Conservation (phyloP, 2,113 vertebrate species). For the Oenanthe melanoleuca region DNA sequence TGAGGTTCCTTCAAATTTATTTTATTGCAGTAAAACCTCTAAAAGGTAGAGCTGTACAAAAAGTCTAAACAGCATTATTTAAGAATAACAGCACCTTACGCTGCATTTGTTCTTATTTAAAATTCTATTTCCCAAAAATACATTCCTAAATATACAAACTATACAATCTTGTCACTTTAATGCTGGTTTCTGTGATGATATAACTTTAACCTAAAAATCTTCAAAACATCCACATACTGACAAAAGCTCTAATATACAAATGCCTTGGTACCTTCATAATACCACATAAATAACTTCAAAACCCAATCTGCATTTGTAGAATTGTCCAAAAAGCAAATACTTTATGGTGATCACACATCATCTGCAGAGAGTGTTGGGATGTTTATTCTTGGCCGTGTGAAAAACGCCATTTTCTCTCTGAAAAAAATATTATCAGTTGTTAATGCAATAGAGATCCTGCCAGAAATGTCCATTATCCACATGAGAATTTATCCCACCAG, state of each 20-base stretch:
- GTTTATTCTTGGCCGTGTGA: slow-evolving; percentile 89
- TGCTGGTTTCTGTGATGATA: slow-evolving; percentile 79
- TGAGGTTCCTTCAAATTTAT: slow-evolving; percentile 55
- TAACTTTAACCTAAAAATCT: slow-evolving; percentile 68
- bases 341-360: slow-evolving; percentile 84
- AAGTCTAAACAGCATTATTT: slow-evolving; percentile 70
- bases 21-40: slow-evolving; percentile 80
- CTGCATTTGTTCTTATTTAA: slow-evolving; percentile 77
- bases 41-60: slow-evolving; percentile 81
- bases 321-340: slow-evolving; percentile 74
- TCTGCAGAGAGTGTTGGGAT: slow-evolving; percentile 90
- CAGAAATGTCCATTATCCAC: background rate
- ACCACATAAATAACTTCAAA: slow-evolving; percentile 79
- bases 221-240: slow-evolving; percentile 63
- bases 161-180: slow-evolving; percentile 81
- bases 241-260: slow-evolving; percentile 63
- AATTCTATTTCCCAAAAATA: slow-evolving; percentile 82
- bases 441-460: background rate
- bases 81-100: slow-evolving; percentile 73
- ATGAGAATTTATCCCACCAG: background rate
- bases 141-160: slow-evolving; percentile 88
- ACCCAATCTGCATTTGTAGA: slow-evolving; percentile 57
- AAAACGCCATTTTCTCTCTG: slow-evolving; percentile 99
- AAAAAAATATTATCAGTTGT: background rate
- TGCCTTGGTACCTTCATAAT: slow-evolving; percentile 77